Percentiles rank a stretch among this genome's conserved stretches.
phyloP scores from a whole-genome alignment of 2,113 vertebrate genomes.

The Centropristis striata region DNA sequence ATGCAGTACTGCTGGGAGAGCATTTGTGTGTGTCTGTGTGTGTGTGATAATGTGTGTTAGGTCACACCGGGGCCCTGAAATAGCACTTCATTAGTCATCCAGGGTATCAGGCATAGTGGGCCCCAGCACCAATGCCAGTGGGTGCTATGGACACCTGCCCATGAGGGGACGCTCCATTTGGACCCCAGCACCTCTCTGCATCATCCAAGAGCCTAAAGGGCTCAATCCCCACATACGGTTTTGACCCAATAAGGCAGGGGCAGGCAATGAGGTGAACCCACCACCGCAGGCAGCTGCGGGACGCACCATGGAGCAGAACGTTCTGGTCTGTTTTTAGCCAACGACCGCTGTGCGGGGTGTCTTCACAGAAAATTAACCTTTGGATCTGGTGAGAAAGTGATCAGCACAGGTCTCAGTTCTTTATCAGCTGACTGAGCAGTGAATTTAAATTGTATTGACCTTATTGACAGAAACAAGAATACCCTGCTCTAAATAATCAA shows the following conservation, averaged over 20 bases:
- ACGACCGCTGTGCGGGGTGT: slow-evolving; percentile 41
- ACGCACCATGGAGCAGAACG: slow-evolving; percentile 76
- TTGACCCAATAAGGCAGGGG: slow-evolving; percentile 77
- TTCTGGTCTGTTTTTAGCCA: slow-evolving; percentile 75
- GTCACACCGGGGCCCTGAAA: slow-evolving; percentile 80
- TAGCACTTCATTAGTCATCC: slow-evolving; percentile 85
- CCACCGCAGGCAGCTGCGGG: slow-evolving; percentile 65
- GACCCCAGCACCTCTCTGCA: slow-evolving; percentile 71
- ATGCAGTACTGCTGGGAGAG: slow-evolving; percentile 61
- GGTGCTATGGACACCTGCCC: slow-evolving; percentile 61
- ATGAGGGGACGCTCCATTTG: slow-evolving; percentile 76
- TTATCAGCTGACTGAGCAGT: slow-evolving; percentile 15
- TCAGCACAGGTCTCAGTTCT: slow-evolving; percentile 16
- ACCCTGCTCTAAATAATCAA: background rate
- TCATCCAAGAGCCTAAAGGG: slow-evolving; percentile 64
- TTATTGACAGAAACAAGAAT: slow-evolving; percentile 14
- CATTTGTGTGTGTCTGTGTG: slow-evolving; percentile 57
- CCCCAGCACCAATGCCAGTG: slow-evolving; percentile 63
- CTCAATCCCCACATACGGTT: slow-evolving; percentile 65
- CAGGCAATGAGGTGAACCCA: slow-evolving; percentile 77
- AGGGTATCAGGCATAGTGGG: slow-evolving; percentile 62
- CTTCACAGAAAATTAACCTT: slow-evolving; percentile 52
- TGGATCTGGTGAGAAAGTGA: slow-evolving; percentile 34
- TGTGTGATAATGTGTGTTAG: slow-evolving; percentile 59
- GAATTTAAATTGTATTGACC: background rate